Evolutionary conservation across 2,888 invertebrate species (phyloP).

Genomic region (Melikaiella ostensackeni): DNA sequence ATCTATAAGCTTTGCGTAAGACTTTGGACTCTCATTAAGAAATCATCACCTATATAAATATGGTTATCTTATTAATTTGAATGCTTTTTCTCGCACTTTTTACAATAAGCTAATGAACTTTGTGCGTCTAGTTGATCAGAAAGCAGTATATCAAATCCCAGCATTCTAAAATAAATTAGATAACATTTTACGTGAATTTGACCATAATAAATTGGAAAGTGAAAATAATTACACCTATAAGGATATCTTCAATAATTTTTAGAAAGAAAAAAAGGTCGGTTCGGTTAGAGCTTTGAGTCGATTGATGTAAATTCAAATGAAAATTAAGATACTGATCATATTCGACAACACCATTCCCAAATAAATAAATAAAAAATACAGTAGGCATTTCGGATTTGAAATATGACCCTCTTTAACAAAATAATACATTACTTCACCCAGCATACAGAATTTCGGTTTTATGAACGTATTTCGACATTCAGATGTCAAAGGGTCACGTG

Average conservation of each 20-base stretch:
- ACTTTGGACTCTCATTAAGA: neutral
- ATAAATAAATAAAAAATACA: too few species aligned
- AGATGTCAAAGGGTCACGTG: neutral
- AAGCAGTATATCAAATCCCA: neutral
- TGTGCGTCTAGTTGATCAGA: neutral
- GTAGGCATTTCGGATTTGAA: neutral
- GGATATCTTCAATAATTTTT: too few species aligned
- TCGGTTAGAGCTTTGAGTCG: too few species aligned
- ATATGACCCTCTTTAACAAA: neutral
- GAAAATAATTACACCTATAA: too few species aligned
- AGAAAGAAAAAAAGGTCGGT: too few species aligned
- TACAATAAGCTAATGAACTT: neutral
- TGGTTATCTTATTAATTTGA: neutral
- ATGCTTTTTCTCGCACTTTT: neutral
- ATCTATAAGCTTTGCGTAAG: neutral
- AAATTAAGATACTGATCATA: too few species aligned
- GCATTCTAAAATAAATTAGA: too few species aligned
- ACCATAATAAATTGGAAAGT: neutral
- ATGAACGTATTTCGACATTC: neutral
- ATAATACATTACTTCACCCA: neutral
- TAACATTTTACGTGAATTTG: too few species aligned
- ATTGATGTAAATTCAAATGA: too few species aligned
- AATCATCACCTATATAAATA: neutral
- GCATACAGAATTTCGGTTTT: neutral
- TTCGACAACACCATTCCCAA: neutral